Evolutionary conservation across 2,888 invertebrate species (phyloP).

Genomic region (Eurytoma californica): DNA sequence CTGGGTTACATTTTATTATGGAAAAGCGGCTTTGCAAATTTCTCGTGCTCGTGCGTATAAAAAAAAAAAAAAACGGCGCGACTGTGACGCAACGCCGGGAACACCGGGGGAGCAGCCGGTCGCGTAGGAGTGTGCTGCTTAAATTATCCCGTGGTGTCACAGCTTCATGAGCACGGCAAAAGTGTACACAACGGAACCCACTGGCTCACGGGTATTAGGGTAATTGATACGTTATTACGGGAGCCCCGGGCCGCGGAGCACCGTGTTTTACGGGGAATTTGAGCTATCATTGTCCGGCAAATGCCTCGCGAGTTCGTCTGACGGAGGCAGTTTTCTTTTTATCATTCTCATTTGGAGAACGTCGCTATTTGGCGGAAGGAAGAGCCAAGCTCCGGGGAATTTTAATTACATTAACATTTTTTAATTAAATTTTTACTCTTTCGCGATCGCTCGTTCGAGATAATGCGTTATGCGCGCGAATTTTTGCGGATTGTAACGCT

Average conservation of each 20-base stretch:
- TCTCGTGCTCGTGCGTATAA: background rate
- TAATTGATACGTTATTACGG: slow-evolving; percentile 21
- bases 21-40: slow-evolving; percentile 34
- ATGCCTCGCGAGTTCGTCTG: no score
- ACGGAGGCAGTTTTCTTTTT: no score
- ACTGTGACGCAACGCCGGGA: background rate
- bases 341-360: no score
- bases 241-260: background rate
- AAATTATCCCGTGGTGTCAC: slow-evolving; percentile 35
- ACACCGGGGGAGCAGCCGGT: slow-evolving; percentile 16
- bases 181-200: slow-evolving; percentile 20
- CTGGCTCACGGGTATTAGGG: slow-evolving; percentile 15
- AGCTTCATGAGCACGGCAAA: slow-evolving; percentile 37
- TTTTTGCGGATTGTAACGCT: no score
- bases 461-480: no score
- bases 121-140: slow-evolving; percentile 32
- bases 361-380: no score
- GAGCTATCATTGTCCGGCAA: background rate
- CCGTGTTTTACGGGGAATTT: background rate
- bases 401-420: no score
- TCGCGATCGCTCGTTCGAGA: no score
- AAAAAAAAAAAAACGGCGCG: slow-evolving; percentile 3
- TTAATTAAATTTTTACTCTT: no score
- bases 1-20: slow-evolving; percentile 18
- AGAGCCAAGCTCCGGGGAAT: no score